Evolutionary conservation across 1,140 invertebrate genomes (phyloP).

Genomic region (Plutomurus gul): DNA sequence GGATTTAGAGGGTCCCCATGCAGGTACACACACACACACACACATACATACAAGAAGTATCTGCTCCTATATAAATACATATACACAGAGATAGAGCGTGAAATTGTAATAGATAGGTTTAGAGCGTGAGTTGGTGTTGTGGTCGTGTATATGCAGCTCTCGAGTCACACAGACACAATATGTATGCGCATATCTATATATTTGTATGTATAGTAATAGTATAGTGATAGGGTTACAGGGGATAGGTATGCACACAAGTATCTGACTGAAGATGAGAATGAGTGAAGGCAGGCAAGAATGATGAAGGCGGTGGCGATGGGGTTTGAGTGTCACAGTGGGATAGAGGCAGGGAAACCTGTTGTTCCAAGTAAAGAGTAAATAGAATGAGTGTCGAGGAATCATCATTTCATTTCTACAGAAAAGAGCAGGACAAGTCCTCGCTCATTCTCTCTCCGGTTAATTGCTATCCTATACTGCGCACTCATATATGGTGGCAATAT

Average conservation of each 20-base stretch:
- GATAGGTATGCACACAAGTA: background rate
- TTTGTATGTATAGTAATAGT: no score
- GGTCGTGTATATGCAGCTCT: no score
- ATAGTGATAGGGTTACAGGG: background rate
- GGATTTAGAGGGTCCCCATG: background rate
- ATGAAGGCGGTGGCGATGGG: constrained; percentile 33
- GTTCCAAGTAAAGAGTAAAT: constrained; percentile 33
- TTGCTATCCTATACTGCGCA: constrained; percentile 34
- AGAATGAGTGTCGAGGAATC: constrained; percentile 30
- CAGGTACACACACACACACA: no score
- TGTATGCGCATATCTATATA: background rate
- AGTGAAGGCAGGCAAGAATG: constrained; percentile 22
- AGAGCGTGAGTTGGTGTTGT: no score
- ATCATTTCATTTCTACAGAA: constrained; percentile 34
- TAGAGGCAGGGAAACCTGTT: constrained; percentile 39
- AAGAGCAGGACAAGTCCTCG: constrained; percentile 41
- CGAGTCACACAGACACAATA: no score
- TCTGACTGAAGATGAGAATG: background rate
- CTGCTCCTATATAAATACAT: no score
- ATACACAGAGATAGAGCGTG: no score
- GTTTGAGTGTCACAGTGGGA: constrained; percentile 36
- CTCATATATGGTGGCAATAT: constrained; percentile 37
- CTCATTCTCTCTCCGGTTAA: constrained; percentile 32
- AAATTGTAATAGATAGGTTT: no score
- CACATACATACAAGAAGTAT: no score